These are phyloP conservation scores for Heterotis niloticus DNA, from an alignment of 2,113 vertebrate species.

Conservation along the genomic window DNA sequence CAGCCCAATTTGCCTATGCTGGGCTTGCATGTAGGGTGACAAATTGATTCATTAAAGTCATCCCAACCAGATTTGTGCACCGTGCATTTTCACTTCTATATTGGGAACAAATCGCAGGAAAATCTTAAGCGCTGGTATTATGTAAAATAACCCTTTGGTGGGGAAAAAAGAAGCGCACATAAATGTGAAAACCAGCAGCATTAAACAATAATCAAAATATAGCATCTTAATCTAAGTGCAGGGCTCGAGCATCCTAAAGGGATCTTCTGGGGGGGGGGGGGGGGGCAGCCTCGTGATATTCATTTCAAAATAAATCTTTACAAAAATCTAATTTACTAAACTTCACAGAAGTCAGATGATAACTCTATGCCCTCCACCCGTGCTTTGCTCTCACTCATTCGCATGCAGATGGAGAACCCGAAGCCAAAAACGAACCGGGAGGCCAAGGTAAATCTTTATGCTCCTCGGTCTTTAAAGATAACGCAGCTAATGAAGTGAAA, in stretches of 20 bases:
- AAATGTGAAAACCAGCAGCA: background rate
- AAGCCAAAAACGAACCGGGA: too few relatives aligned
- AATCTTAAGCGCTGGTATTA: too few relatives aligned
- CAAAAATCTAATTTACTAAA: conserved; percentile 27
- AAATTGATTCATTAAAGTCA: conserved; percentile 19
- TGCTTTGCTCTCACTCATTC: too few relatives aligned
- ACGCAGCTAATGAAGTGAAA: conserved; percentile 16
- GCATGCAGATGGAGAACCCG: too few relatives aligned
- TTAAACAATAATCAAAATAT: background rate
- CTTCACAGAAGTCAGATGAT: conserved; percentile 23
- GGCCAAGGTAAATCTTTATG: too few relatives aligned
- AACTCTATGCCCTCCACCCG: background rate
- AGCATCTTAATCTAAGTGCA: background rate
- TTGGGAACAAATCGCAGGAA: too few relatives aligned
- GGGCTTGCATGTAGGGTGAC: background rate
- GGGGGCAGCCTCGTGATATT: conserved; percentile 21
- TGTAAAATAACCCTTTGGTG: too few relatives aligned
- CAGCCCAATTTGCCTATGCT: conserved; percentile 12
- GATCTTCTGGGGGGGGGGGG: background rate
- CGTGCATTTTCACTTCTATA: background rate
- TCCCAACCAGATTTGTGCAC: background rate
- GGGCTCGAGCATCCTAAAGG: background rate
- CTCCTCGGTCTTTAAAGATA: background rate
- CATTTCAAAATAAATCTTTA: conserved; percentile 29
- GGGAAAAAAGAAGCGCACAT: too few relatives aligned